Evolutionary conservation across 1,140 invertebrate species (phyloP).

Genomic region (Trachelipus rathkii): DNA sequence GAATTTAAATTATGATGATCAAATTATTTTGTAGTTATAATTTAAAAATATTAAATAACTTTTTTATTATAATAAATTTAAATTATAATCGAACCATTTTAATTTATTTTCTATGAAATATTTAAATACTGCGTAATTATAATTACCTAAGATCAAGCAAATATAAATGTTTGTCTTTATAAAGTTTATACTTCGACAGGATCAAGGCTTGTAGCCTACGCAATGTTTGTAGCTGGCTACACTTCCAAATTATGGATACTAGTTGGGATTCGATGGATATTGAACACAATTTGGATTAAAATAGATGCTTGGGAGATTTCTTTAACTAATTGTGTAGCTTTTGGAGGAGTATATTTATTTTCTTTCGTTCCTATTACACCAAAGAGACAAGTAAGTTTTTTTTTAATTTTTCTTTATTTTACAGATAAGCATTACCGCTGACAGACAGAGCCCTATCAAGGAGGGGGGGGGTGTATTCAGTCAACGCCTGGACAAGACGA

Average conservation of each 20-base stretch:
- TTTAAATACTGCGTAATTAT: too few relatives aligned
- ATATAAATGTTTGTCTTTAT: too few relatives aligned
- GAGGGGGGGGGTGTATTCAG: too few relatives aligned
- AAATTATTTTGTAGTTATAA: too few relatives aligned
- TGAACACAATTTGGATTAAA: conserved; percentile 39
- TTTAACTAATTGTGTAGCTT: conserved; percentile 37
- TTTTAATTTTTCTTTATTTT: too few relatives aligned
- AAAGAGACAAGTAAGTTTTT: conserved; percentile 29
- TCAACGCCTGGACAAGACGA: too few relatives aligned
- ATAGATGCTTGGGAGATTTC: conserved; percentile 41
- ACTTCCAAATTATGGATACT: conserved; percentile 36
- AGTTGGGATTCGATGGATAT: conserved; percentile 35
- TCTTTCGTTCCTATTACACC: conserved; percentile 42
- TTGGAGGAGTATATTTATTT: conserved; percentile 43
- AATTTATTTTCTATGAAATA: too few relatives aligned
- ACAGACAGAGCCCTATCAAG: too few relatives aligned
- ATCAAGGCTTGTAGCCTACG: conserved; percentile 38
- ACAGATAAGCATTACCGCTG: too few relatives aligned
- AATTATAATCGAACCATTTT: neutral
- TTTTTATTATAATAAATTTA: too few relatives aligned
- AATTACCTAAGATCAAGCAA: too few relatives aligned
- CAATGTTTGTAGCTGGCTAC: conserved; percentile 35
- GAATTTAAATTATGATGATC: neutral
- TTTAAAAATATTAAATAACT: too few relatives aligned
- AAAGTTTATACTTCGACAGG: conserved; percentile 15